A percentile compares a stretch with the other conserved stretches of the same genome.
These are phyloP conservation scores for Suricata suricatta DNA, from an alignment of 2,113 vertebrate genomes.

Conservation along the genomic window DNA sequence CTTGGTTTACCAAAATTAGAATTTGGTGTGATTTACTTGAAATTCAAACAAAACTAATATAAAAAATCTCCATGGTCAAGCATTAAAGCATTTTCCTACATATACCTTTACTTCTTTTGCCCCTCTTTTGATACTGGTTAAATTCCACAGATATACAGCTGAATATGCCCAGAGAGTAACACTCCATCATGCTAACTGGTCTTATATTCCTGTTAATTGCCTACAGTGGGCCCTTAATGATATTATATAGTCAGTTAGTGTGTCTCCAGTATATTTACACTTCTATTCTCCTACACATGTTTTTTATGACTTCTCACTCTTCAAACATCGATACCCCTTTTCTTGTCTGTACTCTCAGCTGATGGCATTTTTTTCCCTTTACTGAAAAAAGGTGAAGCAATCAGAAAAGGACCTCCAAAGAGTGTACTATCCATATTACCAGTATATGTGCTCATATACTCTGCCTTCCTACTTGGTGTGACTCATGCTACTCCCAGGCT, in stretches of 20 bases:
- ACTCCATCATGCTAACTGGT: not conserved
- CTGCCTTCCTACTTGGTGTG: not conserved
- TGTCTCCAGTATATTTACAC: not conserved
- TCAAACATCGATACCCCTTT: not conserved
- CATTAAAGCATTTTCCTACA: not conserved
- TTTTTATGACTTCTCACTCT: not conserved
- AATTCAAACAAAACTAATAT: not conserved
- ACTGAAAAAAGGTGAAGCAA: not conserved
- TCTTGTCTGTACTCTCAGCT: not conserved
- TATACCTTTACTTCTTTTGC: not conserved
- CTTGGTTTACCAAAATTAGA: conserved; percentile 1
- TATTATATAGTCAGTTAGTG: not conserved
- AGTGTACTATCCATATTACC: not conserved
- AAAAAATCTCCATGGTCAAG: not conserved
- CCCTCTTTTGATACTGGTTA: not conserved
- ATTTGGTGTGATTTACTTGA: not conserved
- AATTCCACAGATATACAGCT: not conserved
- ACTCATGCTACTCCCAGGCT: not conserved
- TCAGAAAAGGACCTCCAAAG: not conserved
- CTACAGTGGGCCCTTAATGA: not conserved
- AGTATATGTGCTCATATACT: not conserved
- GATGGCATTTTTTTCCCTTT: not conserved
- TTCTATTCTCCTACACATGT: not conserved
- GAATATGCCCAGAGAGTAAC: not conserved
- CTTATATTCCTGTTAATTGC: not conserved